phyloP scores from a whole-genome alignment of 2,888 invertebrate genomes.

The Ennomos fuscantarius region DNA sequence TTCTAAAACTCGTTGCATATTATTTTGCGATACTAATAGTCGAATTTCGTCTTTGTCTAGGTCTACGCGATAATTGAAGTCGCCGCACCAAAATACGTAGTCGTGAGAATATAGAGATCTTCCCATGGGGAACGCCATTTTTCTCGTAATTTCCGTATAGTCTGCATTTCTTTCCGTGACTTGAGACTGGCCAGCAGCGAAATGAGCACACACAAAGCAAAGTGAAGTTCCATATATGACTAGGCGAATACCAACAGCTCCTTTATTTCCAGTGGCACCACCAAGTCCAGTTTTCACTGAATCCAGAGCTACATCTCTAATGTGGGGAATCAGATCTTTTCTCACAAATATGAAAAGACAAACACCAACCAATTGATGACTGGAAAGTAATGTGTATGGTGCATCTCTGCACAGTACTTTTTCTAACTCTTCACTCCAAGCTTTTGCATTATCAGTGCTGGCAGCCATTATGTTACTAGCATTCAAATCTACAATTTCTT shows the following conservation, averaged over 20 bases:
- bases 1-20: slow-evolving; percentile 90
- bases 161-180: slow-evolving; percentile 97
- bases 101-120: slow-evolving; percentile 97
- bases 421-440: slow-evolving; percentile 98
- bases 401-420: slow-evolving; percentile 95
- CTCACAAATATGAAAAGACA: slow-evolving; percentile 97
- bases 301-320: slow-evolving; percentile 97
- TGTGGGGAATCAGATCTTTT: slow-evolving; percentile 94
- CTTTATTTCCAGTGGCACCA: slow-evolving; percentile 99
- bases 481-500: slow-evolving; percentile 99
- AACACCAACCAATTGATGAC: slow-evolving; percentile 98
- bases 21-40: slow-evolving; percentile 90
- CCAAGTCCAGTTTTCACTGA: slow-evolving; percentile 99
- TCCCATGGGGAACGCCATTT: slow-evolving; percentile 96
- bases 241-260: slow-evolving; percentile 96
- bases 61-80: slow-evolving; percentile 99
- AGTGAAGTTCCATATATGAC: slow-evolving; percentile 96
- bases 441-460: slow-evolving; percentile 94
- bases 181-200: slow-evolving; percentile 99
- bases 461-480: slow-evolving; percentile 99
- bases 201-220: slow-evolving; percentile 99
- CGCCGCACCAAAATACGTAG: slow-evolving; percentile 99
- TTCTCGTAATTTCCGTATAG: slow-evolving; percentile 97
- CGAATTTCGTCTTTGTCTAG: slow-evolving; percentile 97
- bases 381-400: slow-evolving; percentile 95